Percentiles rank a stretch among this genome's conserved stretches.
phyloP scores from a whole-genome alignment of 2,888 invertebrate species.

The Amiota communis region DNA sequence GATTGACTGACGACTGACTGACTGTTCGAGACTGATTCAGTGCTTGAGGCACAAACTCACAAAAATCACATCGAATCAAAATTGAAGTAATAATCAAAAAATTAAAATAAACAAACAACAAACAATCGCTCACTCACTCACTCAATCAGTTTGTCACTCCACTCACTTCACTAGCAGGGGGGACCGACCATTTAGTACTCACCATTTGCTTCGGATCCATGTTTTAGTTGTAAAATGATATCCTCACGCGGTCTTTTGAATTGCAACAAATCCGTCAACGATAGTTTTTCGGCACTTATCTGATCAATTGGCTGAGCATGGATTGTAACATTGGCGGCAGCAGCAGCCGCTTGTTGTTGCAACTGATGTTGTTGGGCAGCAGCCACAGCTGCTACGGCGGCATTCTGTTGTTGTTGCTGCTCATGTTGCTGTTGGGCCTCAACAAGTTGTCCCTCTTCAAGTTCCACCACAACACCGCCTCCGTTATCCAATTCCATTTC shows the following conservation, averaged over 20 bases:
- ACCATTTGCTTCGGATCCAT: constrained; percentile 65
- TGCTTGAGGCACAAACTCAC: too few species aligned
- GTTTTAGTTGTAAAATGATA: constrained; percentile 70
- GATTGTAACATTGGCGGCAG: constrained; percentile 54
- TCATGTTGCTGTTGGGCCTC: constrained; percentile 51
- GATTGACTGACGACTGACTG: too few species aligned
- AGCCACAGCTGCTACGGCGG: constrained; percentile 31
- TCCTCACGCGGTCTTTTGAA: constrained; percentile 71
- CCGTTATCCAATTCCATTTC: constrained; percentile 66
- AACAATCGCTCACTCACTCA: too few species aligned
- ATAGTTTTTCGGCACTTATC: constrained; percentile 71
- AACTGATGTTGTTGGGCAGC: constrained; percentile 52
- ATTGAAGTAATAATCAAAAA: too few species aligned
- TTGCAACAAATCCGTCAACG: constrained; percentile 70
- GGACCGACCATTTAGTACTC: constrained; percentile 6
- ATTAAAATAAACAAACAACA: too few species aligned
- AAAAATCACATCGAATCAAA: too few species aligned
- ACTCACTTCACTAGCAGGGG: too few species aligned
- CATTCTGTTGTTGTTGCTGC: constrained; percentile 42
- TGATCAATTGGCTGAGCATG: constrained; percentile 69
- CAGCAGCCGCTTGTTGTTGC: constrained; percentile 53
- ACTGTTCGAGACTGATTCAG: too few species aligned
- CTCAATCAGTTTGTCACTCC: too few species aligned
- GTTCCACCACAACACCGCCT: constrained; percentile 53
- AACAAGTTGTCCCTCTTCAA: constrained; percentile 61